These are phyloP conservation scores for Tetraodon nigroviridis DNA, from an alignment of 2,113 vertebrate genomes.

Conservation along the genomic window DNA sequence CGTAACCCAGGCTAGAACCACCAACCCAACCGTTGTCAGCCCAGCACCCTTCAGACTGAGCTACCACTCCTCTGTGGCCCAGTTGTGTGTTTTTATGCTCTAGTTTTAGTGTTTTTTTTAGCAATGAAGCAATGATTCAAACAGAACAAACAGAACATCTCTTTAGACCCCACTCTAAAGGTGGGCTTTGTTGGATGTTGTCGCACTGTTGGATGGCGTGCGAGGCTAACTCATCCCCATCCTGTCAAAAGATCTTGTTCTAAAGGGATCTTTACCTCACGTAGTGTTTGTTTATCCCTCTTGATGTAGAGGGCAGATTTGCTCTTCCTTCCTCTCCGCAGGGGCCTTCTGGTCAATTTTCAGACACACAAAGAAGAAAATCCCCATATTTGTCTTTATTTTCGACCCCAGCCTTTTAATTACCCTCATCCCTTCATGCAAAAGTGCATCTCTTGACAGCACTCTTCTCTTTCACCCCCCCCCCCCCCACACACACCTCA, in stretches of 20 bases:
- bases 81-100: no score
- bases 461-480: slow-evolving; percentile 32
- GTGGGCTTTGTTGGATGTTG: slow-evolving; percentile 74
- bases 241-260: slow-evolving; percentile 60
- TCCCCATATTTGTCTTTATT: slow-evolving; percentile 5
- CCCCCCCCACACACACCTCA: slow-evolving; percentile 29
- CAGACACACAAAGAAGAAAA: slow-evolving; percentile 7
- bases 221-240: slow-evolving; percentile 52
- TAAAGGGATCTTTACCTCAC: slow-evolving; percentile 28
- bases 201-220: slow-evolving; percentile 63
- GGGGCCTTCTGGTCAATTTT: slow-evolving; percentile 13
- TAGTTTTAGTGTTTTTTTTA: no score
- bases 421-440: slow-evolving; percentile 45
- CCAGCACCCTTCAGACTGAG: no score
- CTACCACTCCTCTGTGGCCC: no score
- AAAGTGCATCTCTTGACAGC: slow-evolving; percentile 42
- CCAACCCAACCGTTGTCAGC: no score
- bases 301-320: background rate
- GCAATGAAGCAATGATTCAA: no score
- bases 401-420: slow-evolving; percentile 43
- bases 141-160: no score
- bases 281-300: no score
- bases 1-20: no score
- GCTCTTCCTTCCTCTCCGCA: slow-evolving; percentile 9
- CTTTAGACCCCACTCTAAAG: no score